These are phyloP conservation scores for Drosophila paracracens DNA, from an alignment of 2,888 invertebrate genomes.

Conservation along the genomic window DNA sequence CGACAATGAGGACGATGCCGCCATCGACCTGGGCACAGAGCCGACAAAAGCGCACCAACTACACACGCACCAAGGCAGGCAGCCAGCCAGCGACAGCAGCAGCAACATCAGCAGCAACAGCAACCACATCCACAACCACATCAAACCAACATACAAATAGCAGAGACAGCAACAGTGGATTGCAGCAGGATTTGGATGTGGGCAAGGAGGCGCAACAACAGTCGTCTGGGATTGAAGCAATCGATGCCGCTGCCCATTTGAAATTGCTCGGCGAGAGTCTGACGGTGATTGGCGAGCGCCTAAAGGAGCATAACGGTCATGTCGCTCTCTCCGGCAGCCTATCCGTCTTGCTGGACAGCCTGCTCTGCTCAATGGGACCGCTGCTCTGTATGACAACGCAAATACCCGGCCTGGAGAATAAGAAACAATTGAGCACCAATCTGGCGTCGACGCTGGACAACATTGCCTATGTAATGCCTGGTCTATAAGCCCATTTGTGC, in stretches of 20 bases:
- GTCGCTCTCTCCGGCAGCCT: conserved; percentile 97
- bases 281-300: conserved; percentile 95
- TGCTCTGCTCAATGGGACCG: conserved; percentile 96
- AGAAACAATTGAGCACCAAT: conserved; percentile 87
- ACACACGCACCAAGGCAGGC: conserved; percentile 27
- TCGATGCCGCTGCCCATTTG: conserved; percentile 96
- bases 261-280: conserved; percentile 96
- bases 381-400: conserved; percentile 94
- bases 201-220: conserved; percentile 25
- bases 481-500: conserved; percentile 85
- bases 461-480: conserved; percentile 97
- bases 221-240: conserved; percentile 90
- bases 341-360: conserved; percentile 95
- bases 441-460: conserved; percentile 92
- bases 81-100: conserved; percentile 3
- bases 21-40: conserved; percentile 49
- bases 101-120: conserved; percentile 4
- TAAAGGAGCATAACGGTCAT: conserved; percentile 97
- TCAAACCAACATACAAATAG: conserved; percentile 1
- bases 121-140: conserved; percentile 40
- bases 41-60: conserved; percentile 62
- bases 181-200: conserved; percentile 19
- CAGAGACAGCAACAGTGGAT: background rate
- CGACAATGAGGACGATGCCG: background rate
- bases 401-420: conserved; percentile 90